Base-by-base conservation (phyloP, 1,140 invertebrate species). In the Drosophila lowei region DNA sequence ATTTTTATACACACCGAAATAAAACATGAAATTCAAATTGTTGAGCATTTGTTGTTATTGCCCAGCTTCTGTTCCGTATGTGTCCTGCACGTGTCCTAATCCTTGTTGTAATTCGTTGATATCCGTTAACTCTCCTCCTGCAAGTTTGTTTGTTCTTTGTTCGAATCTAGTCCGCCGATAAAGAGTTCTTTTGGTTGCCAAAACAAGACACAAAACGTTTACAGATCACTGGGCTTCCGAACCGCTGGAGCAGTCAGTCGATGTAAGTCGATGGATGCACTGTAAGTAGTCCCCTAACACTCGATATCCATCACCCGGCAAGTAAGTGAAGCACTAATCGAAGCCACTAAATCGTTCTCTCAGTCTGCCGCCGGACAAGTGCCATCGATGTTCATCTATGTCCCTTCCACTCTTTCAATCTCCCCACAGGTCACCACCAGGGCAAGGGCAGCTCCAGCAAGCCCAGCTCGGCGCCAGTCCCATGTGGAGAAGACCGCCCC, bases 151-250 rank as follows among this genome's bases (percentile, higher is more conserved):
- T 72, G 58, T 72, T 60, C 34, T 52, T 4, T 25, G 30, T 21
- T 52, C 18, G 13, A 46, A 42, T 62, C 46, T 43, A 41, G 43
- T 65, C 68, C 9, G 15, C 13, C 46, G 34, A 41, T 25, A 65
- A 43, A 18, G 18, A 72, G 60, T 78, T 88, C 83, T 88, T 88
- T 86, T 86, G 81, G 83, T 86, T 86, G 81, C 81, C 76, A 74
- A 73, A 73, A 85, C 76, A 74, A 56, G 67, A 57, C 50, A 56
- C 64, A 16, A 66, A 65, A 46, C 62, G 61, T 83, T 86, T 88
- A 77, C 78, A 86, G 78, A 65, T 75, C 15, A 48, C 42, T 15
- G 30, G 65, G 56, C 34, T 11, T 11, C 15, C 4, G 28, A 58
- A 25, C 11, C 34, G 34, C 11, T 21, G 60, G 62, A 57, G 44